These are phyloP conservation scores for Diaphora mendica DNA, from an alignment of 2,888 invertebrate genomes.

Conservation along the genomic window DNA sequence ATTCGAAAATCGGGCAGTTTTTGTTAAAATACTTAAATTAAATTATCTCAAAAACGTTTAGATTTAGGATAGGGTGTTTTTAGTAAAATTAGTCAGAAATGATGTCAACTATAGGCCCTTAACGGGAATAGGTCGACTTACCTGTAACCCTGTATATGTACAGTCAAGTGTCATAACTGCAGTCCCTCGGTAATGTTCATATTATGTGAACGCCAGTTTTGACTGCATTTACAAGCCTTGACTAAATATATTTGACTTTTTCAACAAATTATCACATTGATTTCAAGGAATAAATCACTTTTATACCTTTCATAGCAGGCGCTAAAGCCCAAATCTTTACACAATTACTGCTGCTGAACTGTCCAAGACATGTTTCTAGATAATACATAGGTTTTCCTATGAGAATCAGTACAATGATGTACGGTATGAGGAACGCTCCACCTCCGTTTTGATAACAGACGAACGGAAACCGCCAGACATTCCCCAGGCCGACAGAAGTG, in stretches of 20 bases:
- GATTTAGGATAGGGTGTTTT: too few relatives aligned
- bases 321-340: conserved; percentile 89
- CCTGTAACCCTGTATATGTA: too few relatives aligned
- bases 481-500: conserved; percentile 90
- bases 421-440: conserved; percentile 91
- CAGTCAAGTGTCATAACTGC: neutral
- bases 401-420: conserved; percentile 89
- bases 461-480: conserved; percentile 89
- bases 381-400: conserved; percentile 94
- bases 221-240: too few relatives aligned
- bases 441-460: conserved; percentile 90
- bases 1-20: too few relatives aligned
- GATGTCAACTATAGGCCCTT: too few relatives aligned
- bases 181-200: too few relatives aligned
- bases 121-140: too few relatives aligned
- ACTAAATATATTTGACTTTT: neutral
- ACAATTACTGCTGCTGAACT: conserved; percentile 93
- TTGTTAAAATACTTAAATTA: too few relatives aligned
- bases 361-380: conserved; percentile 93
- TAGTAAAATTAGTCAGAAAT: too few relatives aligned
- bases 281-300: neutral
- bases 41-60: too few relatives aligned
- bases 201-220: too few relatives aligned
- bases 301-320: conserved; percentile 92
- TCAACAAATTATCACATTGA: neutral